Base-by-base conservation (phyloP, 2,888 invertebrate species). In the Terebella lapidaria region DNA sequence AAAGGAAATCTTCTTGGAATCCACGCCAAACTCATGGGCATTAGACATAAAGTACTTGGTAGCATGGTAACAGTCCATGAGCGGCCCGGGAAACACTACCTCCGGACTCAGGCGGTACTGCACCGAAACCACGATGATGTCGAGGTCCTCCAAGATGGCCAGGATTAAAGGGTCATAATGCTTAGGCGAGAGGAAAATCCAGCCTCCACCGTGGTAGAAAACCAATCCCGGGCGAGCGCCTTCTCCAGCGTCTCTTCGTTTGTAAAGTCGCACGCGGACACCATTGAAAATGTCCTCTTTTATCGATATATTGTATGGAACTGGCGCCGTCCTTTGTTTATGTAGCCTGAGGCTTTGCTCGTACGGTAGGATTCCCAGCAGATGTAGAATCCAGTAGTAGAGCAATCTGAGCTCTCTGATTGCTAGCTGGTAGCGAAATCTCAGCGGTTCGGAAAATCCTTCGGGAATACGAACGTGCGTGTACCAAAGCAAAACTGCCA, bases 141-240 rank as follows among this genome's bases (percentile, higher is more conserved):
- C 10, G 35, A 18, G 4, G 10, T 5, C 35, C 15, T 24, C 4
- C 5, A 24, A n/a, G 20, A 55, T 5, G 4, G 4, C 15, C 42
- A 15, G 4, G 10, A 20, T 5, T 3, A 55, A 5, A 5, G 4
- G 15, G 35, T 35, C 29, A 20, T 55, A 35, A 4, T 15, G 5
- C 15, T 20, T 4, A 5, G 42, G 4, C 4, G 5, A 10, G 15
- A 15, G 35, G 4, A 55, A 20, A 4, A 35, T 42, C 55, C 55
- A 55, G 35, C 55, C 55, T 5, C 55, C 55, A 10, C 55, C 55
- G 35, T 55, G 55, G 24, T 20, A 35, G 24, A 15, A 55, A n/a
- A 55, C 42, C 35, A 55, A 15, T 55, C 35, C 55, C 10, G 35
- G 35, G 15, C 27, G 53, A 15, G 10, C 35, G 10, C 18, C 35